Conservation (phyloP, 2,113 vertebrate genomes). For the Colossoma macropomum region DNA sequence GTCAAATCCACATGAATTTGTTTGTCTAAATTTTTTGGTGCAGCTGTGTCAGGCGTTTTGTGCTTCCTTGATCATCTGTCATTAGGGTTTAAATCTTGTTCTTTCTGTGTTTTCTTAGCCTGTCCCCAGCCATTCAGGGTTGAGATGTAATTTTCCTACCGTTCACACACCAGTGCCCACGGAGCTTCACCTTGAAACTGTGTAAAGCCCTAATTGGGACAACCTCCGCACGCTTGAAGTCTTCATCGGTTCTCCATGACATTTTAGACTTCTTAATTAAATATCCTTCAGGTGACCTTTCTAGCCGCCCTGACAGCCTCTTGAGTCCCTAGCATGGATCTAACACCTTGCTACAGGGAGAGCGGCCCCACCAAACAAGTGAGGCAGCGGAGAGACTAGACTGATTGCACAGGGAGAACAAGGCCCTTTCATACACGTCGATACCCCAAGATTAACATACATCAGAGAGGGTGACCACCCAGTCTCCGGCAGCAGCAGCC, state of each 20-base stretch:
- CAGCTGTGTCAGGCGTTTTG: background rate
- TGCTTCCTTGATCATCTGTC: background rate
- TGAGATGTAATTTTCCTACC: constrained; percentile 36
- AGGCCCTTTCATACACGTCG: constrained; percentile 41
- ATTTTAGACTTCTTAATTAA: constrained; percentile 53
- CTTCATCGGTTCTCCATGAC: constrained; percentile 30
- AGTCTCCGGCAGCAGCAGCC: background rate
- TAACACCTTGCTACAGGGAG: constrained; percentile 8
- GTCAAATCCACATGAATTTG: background rate
- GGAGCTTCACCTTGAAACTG: constrained; percentile 32
- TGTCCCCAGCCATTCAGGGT: background rate
- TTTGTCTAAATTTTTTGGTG: constrained; percentile 1
- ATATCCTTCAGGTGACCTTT: constrained; percentile 58
- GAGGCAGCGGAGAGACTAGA: constrained; percentile 1
- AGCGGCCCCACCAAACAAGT: background rate
- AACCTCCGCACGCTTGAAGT: constrained; percentile 37
- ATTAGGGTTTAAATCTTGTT: background rate
- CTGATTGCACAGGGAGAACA: constrained; percentile 13
- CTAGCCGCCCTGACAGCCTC: constrained; percentile 5
- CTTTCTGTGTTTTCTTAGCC: background rate
- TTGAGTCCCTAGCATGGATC: constrained; percentile 6
- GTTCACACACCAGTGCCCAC: constrained; percentile 9
- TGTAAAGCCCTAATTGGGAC: constrained; percentile 50
- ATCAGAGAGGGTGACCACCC: constrained; percentile 15
- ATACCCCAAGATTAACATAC: constrained; percentile 30